These are phyloP conservation scores for Schrankia costaestrigalis DNA, from an alignment of 2,888 invertebrate species.

Conservation along the genomic window DNA sequence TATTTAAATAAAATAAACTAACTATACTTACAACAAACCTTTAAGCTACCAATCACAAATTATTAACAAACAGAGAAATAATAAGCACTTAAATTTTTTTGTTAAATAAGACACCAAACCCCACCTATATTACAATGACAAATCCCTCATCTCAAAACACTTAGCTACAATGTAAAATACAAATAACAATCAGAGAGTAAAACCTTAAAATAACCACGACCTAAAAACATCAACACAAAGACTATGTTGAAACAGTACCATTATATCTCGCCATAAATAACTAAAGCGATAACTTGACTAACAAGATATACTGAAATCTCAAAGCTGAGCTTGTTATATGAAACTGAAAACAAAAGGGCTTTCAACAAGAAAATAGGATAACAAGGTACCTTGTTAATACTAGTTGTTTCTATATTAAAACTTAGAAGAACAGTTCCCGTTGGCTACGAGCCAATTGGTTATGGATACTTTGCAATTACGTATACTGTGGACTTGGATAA, in stretches of 20 bases:
- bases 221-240: slow-evolving; percentile 14
- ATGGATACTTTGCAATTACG: slow-evolving; percentile 10
- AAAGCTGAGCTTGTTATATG: slow-evolving; percentile 46
- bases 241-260: slow-evolving; percentile 21
- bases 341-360: slow-evolving; percentile 59
- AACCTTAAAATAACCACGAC: neutral
- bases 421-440: slow-evolving; percentile 41
- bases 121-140: too few relatives aligned
- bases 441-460: slow-evolving; percentile 61
- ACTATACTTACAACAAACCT: too few relatives aligned
- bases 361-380: slow-evolving; percentile 62
- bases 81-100: too few relatives aligned
- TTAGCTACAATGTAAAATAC: too few relatives aligned
- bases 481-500: slow-evolving; percentile 11
- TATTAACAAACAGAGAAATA: too few relatives aligned
- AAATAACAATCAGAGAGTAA: neutral
- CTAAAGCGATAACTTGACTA: slow-evolving; percentile 33
- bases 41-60: too few relatives aligned
- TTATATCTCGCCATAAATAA: slow-evolving; percentile 39
- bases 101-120: too few relatives aligned
- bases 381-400: slow-evolving; percentile 59
- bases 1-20: too few relatives aligned
- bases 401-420: slow-evolving; percentile 61
- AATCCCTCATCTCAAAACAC: too few relatives aligned
- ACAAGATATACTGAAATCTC: slow-evolving; percentile 38